Base-by-base conservation (phyloP, 2,113 vertebrate genomes). In the Sylvia atricapilla region DNA sequence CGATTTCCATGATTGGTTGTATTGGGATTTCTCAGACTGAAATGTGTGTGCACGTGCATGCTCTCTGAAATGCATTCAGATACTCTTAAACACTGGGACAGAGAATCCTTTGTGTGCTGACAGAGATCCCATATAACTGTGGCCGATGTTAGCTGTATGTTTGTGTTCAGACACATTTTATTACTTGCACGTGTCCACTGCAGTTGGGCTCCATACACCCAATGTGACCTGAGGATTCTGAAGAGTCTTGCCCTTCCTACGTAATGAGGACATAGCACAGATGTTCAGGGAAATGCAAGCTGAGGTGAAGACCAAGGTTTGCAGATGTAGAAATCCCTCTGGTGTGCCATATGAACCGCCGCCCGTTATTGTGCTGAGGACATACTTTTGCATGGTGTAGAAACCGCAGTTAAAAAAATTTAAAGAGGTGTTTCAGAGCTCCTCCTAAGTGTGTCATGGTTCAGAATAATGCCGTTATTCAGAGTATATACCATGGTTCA, bases 141-240 rank as follows among this genome's bases (percentile, higher is more conserved):
- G 0, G 21, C 41, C 64, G 10, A 27, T 84, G 56, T 17, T 72
- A n/a, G n/a, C n/a, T 87, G 52, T 15, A n/a, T 73, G 12, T 30
- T 11, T 33, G 27, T 52, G 9, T 64, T 83, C 59, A 66, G 50
- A 52, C 5, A 9, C 46, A 4, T 6, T 31, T 19, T 16, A 13
- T 46, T 68, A 39, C 39, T 47, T 73, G 39, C 8, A 2, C 0
- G 0, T 74, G 46, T 33, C 41, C 21, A 13, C 10, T 19, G 11
- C n/a, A 33, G 24, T 12, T 52, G 18, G 27, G 13, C 17, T 72
- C 25, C 9, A 1, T 46, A 20, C 17, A n/a, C 17, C 16, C 14
- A 25, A 0, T 39, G 37, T 7, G 6, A 63, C 43, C 13, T 50
- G 19, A 82, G 33, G 21, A 33, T 59, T 76, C 19, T 85, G 67